Evolutionary conservation across 2,113 vertebrate species (phyloP), one percentile per base, ranked within the genome.

Genomic region (Lycaon pictus): DNA sequence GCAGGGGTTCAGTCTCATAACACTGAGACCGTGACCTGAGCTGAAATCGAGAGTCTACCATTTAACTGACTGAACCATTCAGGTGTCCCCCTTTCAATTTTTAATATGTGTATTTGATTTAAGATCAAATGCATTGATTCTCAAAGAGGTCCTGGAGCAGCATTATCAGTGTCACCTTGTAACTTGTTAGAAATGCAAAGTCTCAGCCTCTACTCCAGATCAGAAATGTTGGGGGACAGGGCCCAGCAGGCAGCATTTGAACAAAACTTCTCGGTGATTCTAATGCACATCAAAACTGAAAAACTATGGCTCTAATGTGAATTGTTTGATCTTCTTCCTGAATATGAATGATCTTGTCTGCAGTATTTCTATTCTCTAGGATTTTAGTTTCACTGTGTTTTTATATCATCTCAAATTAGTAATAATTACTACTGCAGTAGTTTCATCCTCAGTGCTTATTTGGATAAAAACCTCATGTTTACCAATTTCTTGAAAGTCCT

Each of bases 331-430:
- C 35, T 56, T 74, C n/a, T 63, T 83, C 58, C 67, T 65, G 35
- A 90, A 56, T 16, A n/a, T 37, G 65, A 20, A 56, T 93, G 37
- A 65, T 29, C 29, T 90, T 84, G 2, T 77, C 69, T 95, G 35
- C 80, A 51, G 11, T 95, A 67, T 90, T 77, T 95, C 27, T 84
- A 0, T 90, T 95, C 7, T 65, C 51, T 65, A 32, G 11, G 43
- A 56, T 77, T 84, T 85, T 95, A 74, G 32, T 90, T 90, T 95
- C 16, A 16, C 60, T 11, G n/a, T 85, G 51, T 84, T 90, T 60
- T 58, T 90, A 56, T 83, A 58, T 55, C n/a, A 43, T 77, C 9
- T 29, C 69, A 77, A n/a, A 67, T 65, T 65, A 77, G 69, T 90
- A 77, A 58, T 84, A 48, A 77, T 55, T 65, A 43, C 58, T 51